Percentiles rank a stretch among this genome's conserved stretches.
Conservation (phyloP, 2,113 vertebrate genomes). For the Lophius piscatorius region DNA sequence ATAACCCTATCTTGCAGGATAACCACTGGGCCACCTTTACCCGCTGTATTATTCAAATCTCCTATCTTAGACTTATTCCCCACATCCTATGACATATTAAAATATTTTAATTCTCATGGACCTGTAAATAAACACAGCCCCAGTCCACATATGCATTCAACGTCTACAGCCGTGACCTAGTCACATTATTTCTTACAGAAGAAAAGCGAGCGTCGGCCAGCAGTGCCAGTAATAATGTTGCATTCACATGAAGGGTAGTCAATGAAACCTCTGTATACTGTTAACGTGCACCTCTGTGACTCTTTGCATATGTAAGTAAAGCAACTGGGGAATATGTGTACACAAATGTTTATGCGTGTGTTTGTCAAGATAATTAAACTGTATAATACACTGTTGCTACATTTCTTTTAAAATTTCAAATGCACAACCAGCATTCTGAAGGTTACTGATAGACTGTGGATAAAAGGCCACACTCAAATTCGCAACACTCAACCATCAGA, state of each 20-base stretch:
- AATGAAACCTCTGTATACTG: conserved; percentile 49
- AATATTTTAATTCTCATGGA: conserved; percentile 39
- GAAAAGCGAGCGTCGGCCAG: conserved; percentile 19
- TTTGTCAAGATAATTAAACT: conserved; percentile 74
- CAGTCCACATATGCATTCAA: conserved; percentile 49
- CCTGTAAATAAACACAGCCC: conserved; percentile 68
- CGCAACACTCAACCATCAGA: not conserved
- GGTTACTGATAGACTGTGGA: too few species aligned
- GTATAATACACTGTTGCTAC: conserved; percentile 70
- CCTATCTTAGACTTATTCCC: conserved; percentile 48
- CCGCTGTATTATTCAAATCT: conserved; percentile 54
- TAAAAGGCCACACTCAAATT: not conserved
- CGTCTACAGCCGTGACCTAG: conserved; percentile 49
- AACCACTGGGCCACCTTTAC: conserved; percentile 24
- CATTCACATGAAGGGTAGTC: conserved; percentile 36
- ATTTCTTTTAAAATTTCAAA: conserved; percentile 28
- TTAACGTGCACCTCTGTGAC: conserved; percentile 51
- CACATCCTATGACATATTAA: conserved; percentile 41
- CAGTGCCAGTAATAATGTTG: conserved; percentile 27
- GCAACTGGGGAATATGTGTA: conserved; percentile 47
- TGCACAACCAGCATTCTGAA: not conserved
- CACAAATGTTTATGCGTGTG: conserved; percentile 73
- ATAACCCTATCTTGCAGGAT: conserved; percentile 37
- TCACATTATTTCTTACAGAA: conserved; percentile 28
- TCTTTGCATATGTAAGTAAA: conserved; percentile 64